Percentiles rank a stretch among this genome's conserved stretches.
phyloP scores from a whole-genome alignment of 2,888 invertebrate species.

The Dasysyrphus albostriatus region DNA sequence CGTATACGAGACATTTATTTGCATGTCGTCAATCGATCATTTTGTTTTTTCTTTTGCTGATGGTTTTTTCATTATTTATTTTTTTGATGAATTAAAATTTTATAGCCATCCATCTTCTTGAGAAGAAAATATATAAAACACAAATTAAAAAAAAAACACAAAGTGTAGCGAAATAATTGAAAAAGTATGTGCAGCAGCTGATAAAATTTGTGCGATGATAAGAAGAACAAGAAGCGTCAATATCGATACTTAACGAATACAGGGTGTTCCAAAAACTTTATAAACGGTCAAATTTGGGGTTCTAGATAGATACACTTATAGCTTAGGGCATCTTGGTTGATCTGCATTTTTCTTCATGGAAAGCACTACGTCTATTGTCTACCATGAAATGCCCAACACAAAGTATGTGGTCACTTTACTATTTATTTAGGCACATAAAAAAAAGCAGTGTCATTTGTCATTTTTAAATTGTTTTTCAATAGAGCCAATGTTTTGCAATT shows the following conservation, averaged over 20 bases:
- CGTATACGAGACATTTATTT: conserved; percentile 8
- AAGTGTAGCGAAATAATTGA: conserved; percentile 61
- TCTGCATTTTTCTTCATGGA: too few species aligned
- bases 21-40: conserved; percentile 69
- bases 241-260: neutral
- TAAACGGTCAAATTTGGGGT: neutral
- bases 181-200: conserved; percentile 65
- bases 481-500: too few species aligned
- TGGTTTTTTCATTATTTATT: neutral
- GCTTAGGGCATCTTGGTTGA: too few species aligned
- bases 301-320: too few species aligned
- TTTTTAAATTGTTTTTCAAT: too few species aligned
- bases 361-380: too few species aligned
- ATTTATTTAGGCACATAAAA: too few species aligned
- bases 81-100: conserved; percentile 18
- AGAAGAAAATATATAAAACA: conserved; percentile 9
- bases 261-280: conserved; percentile 3
- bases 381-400: too few species aligned
- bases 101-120: conserved; percentile 11
- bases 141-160: neutral
- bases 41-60: conserved; percentile 48
- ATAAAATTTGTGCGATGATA: conserved; percentile 58
- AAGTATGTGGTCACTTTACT: too few species aligned
- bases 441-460: too few species aligned
- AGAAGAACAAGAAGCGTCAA: conserved; percentile 9